These are phyloP conservation scores for Sorex fumeus DNA, from an alignment of 2,113 vertebrate genomes.

Conservation along the genomic window DNA sequence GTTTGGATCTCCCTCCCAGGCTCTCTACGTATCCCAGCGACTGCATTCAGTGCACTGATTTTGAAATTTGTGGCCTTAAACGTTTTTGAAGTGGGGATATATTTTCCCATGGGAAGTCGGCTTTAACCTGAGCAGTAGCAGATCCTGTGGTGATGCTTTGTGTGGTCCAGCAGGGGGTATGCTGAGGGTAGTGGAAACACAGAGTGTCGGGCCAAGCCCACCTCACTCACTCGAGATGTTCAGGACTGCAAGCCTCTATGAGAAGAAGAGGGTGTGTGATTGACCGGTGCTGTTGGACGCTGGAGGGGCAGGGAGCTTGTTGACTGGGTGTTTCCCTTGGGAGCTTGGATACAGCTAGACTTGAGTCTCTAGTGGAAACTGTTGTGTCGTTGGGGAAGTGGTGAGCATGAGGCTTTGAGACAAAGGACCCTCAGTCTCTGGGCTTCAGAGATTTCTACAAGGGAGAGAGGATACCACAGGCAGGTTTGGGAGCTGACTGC, in stretches of 20 bases:
- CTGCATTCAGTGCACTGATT: background rate
- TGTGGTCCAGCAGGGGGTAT: background rate
- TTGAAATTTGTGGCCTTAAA: background rate
- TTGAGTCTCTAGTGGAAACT: background rate
- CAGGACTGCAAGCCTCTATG: background rate
- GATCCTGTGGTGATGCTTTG: background rate
- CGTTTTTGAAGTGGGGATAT: background rate
- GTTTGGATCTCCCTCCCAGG: background rate
- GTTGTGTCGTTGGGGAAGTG: background rate
- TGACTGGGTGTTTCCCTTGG: background rate
- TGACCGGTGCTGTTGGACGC: background rate
- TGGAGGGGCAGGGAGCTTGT: background rate
- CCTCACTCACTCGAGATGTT: background rate
- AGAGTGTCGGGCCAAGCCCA: background rate
- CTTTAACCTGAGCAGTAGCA: conserved; percentile 27
- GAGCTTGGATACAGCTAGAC: background rate
- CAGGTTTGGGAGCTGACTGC: background rate
- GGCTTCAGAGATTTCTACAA: too few species aligned
- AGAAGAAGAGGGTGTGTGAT: background rate
- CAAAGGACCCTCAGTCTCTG: background rate
- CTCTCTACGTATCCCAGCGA: background rate
- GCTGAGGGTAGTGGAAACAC: background rate
- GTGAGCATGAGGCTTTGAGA: background rate
- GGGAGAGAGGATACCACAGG: background rate
- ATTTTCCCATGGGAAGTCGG: background rate